These are phyloP conservation scores for Lanistes nyassanus DNA, from an alignment of 1,140 invertebrate genomes.

Conservation along the genomic window DNA sequence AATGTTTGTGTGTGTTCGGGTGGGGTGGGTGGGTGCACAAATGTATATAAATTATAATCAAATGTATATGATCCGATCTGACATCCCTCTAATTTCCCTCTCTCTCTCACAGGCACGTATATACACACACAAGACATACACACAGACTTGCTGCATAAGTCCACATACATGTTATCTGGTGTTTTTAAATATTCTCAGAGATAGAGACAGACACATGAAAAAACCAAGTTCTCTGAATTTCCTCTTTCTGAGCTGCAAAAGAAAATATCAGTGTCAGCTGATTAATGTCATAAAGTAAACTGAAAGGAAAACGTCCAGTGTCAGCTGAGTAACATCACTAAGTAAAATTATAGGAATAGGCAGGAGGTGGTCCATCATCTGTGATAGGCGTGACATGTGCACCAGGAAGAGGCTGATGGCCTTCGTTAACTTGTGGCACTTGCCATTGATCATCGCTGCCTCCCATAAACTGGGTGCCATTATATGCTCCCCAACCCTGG, in stretches of 20 bases:
- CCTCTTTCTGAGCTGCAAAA: background rate
- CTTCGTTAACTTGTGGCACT: background rate
- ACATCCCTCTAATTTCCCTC: background rate
- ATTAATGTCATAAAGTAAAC: background rate
- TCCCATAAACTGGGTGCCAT: background rate
- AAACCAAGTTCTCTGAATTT: no score
- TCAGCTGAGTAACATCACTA: no score
- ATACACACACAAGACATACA: background rate
- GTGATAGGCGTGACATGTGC: conserved; percentile 7
- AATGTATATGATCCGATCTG: no score
- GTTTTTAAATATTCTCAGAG: background rate
- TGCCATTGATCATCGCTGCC: background rate
- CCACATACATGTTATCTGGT: background rate
- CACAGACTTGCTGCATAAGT: background rate
- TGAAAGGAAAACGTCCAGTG: background rate
- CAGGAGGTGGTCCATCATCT: background rate
- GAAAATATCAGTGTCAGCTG: background rate
- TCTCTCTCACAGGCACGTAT: background rate
- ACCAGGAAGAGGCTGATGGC: background rate
- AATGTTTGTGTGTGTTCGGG: background rate
- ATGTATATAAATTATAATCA: no score
- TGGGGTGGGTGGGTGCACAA: background rate
- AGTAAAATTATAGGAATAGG: conserved; percentile 17
- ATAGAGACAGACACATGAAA: no score
- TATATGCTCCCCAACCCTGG: background rate